Percentiles rank a stretch among this genome's conserved stretches.
Evolutionary conservation across 2,797 vertebrate genomes (phyloP).

Genomic region (Tauraco hartlaubi): DNA sequence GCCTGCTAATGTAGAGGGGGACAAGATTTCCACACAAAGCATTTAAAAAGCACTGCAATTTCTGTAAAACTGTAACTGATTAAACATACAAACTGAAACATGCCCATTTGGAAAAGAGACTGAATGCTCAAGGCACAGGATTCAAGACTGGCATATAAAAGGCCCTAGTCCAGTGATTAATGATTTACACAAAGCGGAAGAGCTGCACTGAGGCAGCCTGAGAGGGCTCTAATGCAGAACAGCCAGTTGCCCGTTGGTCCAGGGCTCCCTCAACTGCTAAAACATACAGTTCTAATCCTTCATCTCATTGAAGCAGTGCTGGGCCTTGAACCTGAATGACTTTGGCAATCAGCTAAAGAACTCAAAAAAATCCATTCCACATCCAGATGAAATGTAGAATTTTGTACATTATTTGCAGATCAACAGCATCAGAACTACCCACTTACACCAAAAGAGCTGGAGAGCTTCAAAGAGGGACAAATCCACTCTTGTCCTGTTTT

Average conservation of each 20-base stretch:
- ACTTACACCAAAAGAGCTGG: neutral
- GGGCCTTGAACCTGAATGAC: neutral
- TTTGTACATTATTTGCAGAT: rapidly evolving
- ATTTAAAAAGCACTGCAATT: neutral
- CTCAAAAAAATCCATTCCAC: neutral
- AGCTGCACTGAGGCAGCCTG: neutral
- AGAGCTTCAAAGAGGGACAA: neutral
- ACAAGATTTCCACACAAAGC: neutral
- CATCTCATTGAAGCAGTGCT: neutral
- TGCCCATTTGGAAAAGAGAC: neutral
- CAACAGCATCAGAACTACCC: neutral
- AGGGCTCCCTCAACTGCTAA: neutral
- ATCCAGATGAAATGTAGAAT: neutral
- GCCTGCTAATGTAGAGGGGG: no score
- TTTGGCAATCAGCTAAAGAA: neutral
- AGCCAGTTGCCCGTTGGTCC: neutral
- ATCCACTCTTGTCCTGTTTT: neutral
- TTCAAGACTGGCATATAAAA: neutral
- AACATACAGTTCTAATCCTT: neutral
- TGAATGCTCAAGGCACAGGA: neutral
- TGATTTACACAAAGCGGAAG: neutral
- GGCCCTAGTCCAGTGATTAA: neutral
- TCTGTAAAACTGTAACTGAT: neutral
- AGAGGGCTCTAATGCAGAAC: neutral
- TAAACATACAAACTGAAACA: neutral